Evolutionary conservation across 2,113 vertebrate species (phyloP).

Genomic region (Ia io): DNA sequence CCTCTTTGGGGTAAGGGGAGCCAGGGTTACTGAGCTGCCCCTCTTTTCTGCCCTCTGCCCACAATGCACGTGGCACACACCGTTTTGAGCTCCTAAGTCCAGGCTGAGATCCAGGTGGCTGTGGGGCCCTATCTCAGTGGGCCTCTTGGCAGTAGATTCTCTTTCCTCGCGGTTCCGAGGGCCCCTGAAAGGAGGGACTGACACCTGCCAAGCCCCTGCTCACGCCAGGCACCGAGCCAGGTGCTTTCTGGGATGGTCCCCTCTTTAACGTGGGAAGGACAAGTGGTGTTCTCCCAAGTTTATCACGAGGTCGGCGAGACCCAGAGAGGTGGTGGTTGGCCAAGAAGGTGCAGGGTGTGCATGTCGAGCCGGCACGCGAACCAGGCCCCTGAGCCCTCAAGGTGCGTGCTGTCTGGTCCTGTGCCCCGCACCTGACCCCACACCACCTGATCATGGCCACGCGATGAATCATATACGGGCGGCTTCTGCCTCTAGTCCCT

Average conservation of each 20-base stretch:
- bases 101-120: background rate
- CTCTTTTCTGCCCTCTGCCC: background rate
- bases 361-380: background rate
- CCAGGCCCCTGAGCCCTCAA: background rate
- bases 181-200: background rate
- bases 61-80: background rate
- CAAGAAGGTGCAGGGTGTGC: background rate
- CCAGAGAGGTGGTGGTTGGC: background rate
- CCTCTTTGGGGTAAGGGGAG: background rate
- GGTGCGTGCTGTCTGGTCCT: background rate
- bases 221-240: accelerated
- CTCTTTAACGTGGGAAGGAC: background rate
- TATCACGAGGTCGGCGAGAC: background rate
- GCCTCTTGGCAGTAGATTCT: background rate
- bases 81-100: background rate
- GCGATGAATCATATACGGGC: accelerated
- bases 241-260: background rate
- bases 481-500: background rate
- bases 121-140: background rate
- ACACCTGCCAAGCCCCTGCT: background rate
- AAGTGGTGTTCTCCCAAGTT: background rate
- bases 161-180: background rate
- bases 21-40: background rate
- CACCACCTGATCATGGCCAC: background rate
- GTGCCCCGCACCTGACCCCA: too few species aligned